Base-by-base conservation (phyloP, 2,113 vertebrate species). In the Triplophysa dalaica region DNA sequence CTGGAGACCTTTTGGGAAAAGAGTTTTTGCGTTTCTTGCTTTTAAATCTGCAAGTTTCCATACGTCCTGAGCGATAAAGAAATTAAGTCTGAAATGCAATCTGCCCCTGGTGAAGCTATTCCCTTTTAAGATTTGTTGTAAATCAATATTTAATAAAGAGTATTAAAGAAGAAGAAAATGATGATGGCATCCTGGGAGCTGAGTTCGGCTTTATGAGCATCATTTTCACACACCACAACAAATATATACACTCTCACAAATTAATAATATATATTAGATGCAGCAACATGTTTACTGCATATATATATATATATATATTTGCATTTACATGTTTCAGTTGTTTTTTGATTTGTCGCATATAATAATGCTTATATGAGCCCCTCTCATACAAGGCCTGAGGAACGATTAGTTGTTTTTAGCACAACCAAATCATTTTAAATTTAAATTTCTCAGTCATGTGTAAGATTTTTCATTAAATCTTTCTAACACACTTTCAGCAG, bases 81-180 rank as follows among this genome's bases (percentile, higher is more conserved):
- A 77, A 78, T 84, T 75, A 61, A n/a, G 78, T 80, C 74, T 85
- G 82, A 86, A 81, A 84, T 68, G 77, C 68, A 48, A 78, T 83
- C 50, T 78, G 68, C 79, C 70, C 75, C 26, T 65, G 78, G 81
- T 81, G 43, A 81, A 87, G 61, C 41, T 79, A 70, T 78, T 84
- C 80, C 79, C 80, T 48, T 80, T 78, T 61, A 62, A 72, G 72
- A 81, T 83, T 80, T 81, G 80, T 74, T 85, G 65, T 83, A 82
- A 87, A 87, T 88, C 86, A 84, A 88, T 88, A 88, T 88, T 86
- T 87, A 87, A 87, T 88, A 87, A 82, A 66, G 22, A 56, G 56
- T 70, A 64, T 75, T 78, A 83, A 82, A 75, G 16, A 75, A 67
- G 77, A 61, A 75, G 75, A 70, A 75, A 67, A 72, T 81, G 60